Evolutionary conservation across 2,797 vertebrate species (phyloP), one percentile per base, ranked within the genome.

Genomic region (Danio aesculapii): DNA sequence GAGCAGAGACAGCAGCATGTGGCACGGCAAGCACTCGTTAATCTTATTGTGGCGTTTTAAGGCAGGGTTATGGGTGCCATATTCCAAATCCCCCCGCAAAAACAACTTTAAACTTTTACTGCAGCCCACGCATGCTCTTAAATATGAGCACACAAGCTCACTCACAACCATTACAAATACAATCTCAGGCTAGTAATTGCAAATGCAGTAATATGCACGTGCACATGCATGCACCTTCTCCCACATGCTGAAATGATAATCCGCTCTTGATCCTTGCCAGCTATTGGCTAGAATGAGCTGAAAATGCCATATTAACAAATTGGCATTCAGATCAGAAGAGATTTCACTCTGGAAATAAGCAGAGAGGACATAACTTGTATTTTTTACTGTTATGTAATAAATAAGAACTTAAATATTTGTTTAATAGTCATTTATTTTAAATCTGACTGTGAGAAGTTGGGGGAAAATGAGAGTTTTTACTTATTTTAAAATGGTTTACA

Each of bases 231-330:
- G 50, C 74, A 81, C 19, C 61, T 41, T 44, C 49, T 58, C 58
- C 17, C 69, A 80, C 70, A 77, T 39, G 82, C 68, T 79, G 64
- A 85, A 55, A 39, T 53, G 62, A 67, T 91, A 91, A 93, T 92
- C 90, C 85, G 59, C 63, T 75, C 30, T 69, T 91, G 90, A 93
- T 91, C 90, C 84, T 21, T 79, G 68, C 72, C 75, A 77, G 83
- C 81, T 89, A 86, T 90, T 86, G 88, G 86, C 88, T 44, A 86
- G 72, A 90, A 85, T 79, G 83, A 88, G 75, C 69, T 77, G 63
- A 81, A 81, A 69, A 83, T 49, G 13, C 30, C 68, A 44, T 57
- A 82, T 73, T 71, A 79, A 87, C 47, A 47, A 85, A 49, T 63
- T 17, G 7, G 14, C 44, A 61, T 50, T 74, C 14, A 58, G 39